These are phyloP conservation scores for Dendrocopos noguchii DNA, from an alignment of 2,113 vertebrate species.

Conservation along the genomic window DNA sequence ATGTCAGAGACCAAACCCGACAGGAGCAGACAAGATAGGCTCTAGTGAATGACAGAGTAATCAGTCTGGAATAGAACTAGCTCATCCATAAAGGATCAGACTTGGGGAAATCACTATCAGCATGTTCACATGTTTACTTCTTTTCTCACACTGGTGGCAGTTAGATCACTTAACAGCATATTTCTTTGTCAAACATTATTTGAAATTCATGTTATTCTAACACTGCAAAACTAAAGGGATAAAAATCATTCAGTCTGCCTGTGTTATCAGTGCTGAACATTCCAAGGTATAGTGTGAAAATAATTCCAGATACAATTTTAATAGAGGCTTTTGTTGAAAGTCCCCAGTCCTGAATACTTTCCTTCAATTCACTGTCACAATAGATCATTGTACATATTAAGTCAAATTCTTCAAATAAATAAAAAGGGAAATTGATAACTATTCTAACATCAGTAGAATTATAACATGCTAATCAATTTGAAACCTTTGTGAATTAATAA, in stretches of 20 bases:
- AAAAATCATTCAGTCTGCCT: conserved; percentile 13
- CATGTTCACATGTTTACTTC: conserved; percentile 65
- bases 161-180: conserved; percentile 59
- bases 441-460: background rate
- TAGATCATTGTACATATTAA: background rate
- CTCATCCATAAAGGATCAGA: conserved; percentile 72
- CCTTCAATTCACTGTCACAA: background rate
- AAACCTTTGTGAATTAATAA: background rate
- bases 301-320: background rate
- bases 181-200: conserved; percentile 51
- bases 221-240: conserved; percentile 25
- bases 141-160: conserved; percentile 60
- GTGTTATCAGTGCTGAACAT: conserved; percentile 13
- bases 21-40: conserved; percentile 73
- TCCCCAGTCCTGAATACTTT: background rate
- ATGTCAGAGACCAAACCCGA: conserved; percentile 69
- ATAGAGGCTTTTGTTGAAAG: background rate
- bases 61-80: conserved; percentile 67
- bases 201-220: conserved; percentile 68
- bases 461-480: background rate
- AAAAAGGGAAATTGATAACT: background rate
- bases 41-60: conserved; percentile 76
- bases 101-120: conserved; percentile 66
- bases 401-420: background rate
- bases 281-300: conserved; percentile 40